Percentiles rank a stretch among this genome's conserved stretches.
Conservation (phyloP, 2,113 vertebrate species). For the Dasyprocta punctata region DNA sequence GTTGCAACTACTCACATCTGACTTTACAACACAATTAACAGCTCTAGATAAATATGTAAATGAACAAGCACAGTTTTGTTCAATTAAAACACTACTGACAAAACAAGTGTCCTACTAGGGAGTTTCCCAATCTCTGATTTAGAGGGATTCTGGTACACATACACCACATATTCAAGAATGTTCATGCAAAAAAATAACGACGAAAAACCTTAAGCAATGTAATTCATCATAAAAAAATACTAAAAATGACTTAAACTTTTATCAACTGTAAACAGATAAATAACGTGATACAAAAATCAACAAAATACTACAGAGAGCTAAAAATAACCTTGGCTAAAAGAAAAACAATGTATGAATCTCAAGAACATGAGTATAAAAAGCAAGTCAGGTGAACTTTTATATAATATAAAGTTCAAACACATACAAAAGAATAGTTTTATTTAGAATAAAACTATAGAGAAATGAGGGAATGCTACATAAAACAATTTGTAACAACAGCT, state of each 20-base stretch:
- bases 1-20: neutral
- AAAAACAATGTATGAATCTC: neutral
- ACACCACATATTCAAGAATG: neutral
- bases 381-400: neutral
- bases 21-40: slow-evolving; percentile 21
- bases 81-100: too few species aligned
- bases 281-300: neutral
- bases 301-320: neutral
- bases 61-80: too few species aligned
- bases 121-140: neutral
- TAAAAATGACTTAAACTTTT: neutral
- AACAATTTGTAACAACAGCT: neutral
- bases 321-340: neutral
- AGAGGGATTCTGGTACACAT: neutral
- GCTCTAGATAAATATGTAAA: neutral
- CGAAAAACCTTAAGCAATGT: neutral
- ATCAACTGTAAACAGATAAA: slow-evolving; percentile 20
- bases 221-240: neutral
- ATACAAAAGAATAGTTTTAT: neutral
- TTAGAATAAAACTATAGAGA: slow-evolving; percentile 27
- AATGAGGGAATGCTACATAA: neutral
- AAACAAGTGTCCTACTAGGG: neutral
- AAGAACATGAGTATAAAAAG: neutral
- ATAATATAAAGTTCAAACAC: neutral
- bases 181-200: neutral